Conservation (phyloP, 2,888 invertebrate genomes). For the Epirrhoe tristata region DNA sequence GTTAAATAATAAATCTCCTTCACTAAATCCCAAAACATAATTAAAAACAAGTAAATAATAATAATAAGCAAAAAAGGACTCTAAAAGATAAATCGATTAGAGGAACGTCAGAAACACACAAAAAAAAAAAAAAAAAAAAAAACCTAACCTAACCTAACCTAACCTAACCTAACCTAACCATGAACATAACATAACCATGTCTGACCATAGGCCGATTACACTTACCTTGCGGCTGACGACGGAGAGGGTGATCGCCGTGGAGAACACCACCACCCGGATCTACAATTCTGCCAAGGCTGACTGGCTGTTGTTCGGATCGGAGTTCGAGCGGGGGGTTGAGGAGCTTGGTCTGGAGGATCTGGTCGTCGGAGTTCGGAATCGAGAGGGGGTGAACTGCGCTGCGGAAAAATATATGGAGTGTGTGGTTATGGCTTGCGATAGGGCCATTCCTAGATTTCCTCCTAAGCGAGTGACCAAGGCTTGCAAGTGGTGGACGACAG, state of each 20-base stretch:
- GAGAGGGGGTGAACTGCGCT: background rate
- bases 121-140: too few relatives aligned
- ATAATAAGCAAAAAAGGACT: too few relatives aligned
- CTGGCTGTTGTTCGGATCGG: background rate
- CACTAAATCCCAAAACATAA: too few relatives aligned
- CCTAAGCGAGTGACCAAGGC: too few relatives aligned
- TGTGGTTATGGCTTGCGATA: background rate
- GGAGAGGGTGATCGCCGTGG: background rate
- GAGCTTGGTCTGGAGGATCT: background rate
- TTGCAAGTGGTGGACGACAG: constrained; percentile 7
- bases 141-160: too few relatives aligned
- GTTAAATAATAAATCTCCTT: too few relatives aligned
- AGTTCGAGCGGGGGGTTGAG: background rate
- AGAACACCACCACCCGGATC: background rate
- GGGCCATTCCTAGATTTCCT: background rate
- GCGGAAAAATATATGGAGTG: background rate
- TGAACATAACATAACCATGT: too few relatives aligned
- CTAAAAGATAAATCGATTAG: too few relatives aligned
- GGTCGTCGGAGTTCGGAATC: background rate
- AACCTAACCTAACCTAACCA: too few relatives aligned
- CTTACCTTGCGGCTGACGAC: background rate
- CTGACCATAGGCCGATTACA: constrained; percentile 1
- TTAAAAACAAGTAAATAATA: too few relatives aligned
- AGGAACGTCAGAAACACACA: too few relatives aligned
- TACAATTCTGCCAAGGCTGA: constrained; percentile 1